These are phyloP conservation scores for Dendrocincla tyrannina DNA, from an alignment of 2,797 vertebrate species.

Conservation along the genomic window DNA sequence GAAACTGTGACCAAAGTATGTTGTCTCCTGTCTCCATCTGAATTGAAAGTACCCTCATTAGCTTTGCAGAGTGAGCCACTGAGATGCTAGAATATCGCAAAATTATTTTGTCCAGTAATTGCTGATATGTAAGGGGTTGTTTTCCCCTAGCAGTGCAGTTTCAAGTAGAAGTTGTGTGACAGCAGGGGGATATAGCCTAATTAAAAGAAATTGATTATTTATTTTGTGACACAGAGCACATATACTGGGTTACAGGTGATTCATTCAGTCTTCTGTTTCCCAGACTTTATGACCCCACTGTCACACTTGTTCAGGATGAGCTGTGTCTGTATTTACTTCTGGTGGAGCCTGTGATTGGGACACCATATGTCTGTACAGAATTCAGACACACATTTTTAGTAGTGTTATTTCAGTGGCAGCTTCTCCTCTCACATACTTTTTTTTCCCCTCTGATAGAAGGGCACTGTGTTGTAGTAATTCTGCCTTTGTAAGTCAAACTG, in stretches of 20 bases:
- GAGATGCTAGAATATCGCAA: not conserved
- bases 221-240: not conserved
- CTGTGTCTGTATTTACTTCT: not conserved
- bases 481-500: not conserved
- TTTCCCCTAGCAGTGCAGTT: not conserved
- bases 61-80: not conserved
- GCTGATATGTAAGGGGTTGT: not conserved
- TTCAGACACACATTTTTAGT: not conserved
- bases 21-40: not conserved
- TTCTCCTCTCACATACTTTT: not conserved
- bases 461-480: not conserved
- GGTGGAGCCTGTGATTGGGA: not conserved
- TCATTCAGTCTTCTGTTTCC: not conserved
- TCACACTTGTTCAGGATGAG: not conserved
- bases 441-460: not conserved
- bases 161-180: not conserved
- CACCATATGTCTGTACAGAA: not conserved
- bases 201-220: not conserved
- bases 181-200: not conserved
- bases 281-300: not conserved
- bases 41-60: not conserved
- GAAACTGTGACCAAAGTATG: not conserved
- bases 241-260: not conserved
- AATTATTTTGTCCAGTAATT: not conserved
- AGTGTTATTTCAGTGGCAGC: not conserved